phyloP scores from a whole-genome alignment of 2,797 vertebrate genomes.

The Megalops cyprinoides region DNA sequence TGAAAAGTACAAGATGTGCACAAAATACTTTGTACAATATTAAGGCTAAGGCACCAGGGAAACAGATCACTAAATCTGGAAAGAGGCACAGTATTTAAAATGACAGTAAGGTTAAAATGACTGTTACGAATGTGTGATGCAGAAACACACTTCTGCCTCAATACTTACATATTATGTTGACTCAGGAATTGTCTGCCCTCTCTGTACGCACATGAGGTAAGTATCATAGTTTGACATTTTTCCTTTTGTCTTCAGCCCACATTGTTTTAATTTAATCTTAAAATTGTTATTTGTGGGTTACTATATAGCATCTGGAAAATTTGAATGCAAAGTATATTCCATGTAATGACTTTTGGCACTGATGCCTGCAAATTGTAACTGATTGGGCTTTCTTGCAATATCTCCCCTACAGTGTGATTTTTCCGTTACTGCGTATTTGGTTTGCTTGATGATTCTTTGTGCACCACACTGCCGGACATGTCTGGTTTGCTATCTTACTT shows the following conservation, averaged over 20 bases:
- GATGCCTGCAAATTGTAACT: not conserved
- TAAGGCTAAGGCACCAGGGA: not conserved
- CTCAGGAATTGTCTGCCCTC: not conserved
- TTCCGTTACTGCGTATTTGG: not conserved
- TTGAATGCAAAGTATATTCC: not conserved
- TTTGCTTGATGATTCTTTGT: not conserved
- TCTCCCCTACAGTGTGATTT: not conserved
- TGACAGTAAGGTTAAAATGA: not conserved
- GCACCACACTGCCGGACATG: no score
- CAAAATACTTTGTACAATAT: no score
- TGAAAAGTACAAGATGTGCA: constrained; percentile 39
- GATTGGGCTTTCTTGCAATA: not conserved
- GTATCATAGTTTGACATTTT: not conserved
- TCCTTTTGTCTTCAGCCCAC: not conserved
- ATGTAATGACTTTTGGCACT: not conserved
- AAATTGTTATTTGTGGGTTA: no score
- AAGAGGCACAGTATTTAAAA: not conserved
- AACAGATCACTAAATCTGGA: not conserved
- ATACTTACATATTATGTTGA: not conserved
- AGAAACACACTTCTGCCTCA: not conserved
- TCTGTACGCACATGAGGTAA: not conserved
- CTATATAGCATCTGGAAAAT: not conserved
- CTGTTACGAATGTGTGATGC: not conserved
- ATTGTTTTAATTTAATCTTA: not conserved
- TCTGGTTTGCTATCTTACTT: no score